These are phyloP conservation scores for Andrena bucephala DNA, from an alignment of 2,888 invertebrate genomes.

Conservation along the genomic window DNA sequence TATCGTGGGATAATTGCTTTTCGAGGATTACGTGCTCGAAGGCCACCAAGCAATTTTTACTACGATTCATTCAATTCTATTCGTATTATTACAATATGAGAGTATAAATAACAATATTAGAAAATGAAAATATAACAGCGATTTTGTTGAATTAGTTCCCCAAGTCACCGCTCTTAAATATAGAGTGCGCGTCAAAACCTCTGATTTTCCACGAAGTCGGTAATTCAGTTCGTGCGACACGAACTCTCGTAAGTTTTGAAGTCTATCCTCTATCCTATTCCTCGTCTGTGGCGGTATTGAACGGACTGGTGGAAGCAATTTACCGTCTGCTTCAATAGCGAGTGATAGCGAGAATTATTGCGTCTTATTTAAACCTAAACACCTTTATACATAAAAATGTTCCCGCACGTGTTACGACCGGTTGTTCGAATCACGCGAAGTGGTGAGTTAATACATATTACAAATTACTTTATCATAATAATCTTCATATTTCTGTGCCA, in stretches of 20 bases:
- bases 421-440: conserved; percentile 35
- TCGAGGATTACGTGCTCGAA: background rate
- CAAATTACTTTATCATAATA: background rate
- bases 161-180: no score
- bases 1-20: conserved; percentile 1
- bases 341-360: background rate
- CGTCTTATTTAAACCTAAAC: background rate
- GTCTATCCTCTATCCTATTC: no score
- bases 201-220: no score
- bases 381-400: conserved; percentile 36
- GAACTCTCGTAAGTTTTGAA: no score
- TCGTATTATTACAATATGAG: no score
- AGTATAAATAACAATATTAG: no score
- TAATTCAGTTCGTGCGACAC: no score
- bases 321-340: background rate
- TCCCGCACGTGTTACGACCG: conserved; percentile 53
- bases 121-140: no score
- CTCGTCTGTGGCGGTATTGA: background rate
- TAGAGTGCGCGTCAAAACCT: no score
- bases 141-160: no score
- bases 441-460: conserved; percentile 44
- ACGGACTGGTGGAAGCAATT: background rate
- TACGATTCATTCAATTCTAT: background rate
- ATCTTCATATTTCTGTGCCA: conserved; percentile 1
- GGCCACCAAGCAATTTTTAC: background rate